Base-by-base conservation (phyloP, 2,113 vertebrate genomes). In the Phalacrocorax brasilianus region DNA sequence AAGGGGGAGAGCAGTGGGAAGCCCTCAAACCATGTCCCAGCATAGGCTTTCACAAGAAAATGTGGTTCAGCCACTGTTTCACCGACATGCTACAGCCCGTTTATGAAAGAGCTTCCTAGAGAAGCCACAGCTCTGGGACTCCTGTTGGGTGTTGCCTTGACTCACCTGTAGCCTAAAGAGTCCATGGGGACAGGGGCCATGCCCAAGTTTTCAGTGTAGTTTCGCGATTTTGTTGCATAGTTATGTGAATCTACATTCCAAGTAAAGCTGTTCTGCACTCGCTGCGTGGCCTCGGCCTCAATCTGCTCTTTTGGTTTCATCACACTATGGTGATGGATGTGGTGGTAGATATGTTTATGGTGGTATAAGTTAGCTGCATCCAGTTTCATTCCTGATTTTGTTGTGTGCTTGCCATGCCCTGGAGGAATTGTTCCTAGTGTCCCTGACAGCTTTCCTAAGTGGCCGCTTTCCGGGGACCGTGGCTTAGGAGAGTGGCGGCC, bases 311-410 rank as follows among this genome's bases (percentile, higher is more conserved):
- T 99, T 93, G 98, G 98, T 91, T 98, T 98, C 97, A 98, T 98
- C 33, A 96, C 65, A 8, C 93, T 79, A 30, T 98, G 76, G 65
- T 99, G 99, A 83, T 99, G 98, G 83, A 98, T 97, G 44, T 98
- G 97, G 97, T 99, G 99, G 95, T 99, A 99, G n/a, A 97, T 11
- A 2, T 99, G 98, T 93, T 99, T 99, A 95, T 99, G 99, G 96
- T 99, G 98, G 95, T 99, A 97, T 66, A 97, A 88, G 95, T 98
- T 98, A 40, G 97, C 79, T 8, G 90, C 53, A 30, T 99, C 99
- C 73, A 98, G 97, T 95, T 99, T 99, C 32, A 94, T 89, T 42
- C 98, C 97, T 8, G 97, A 97, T 96, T 99, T 99, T 67, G 97
- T 93, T 1, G 77, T 11, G 21, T 99, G 98, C 96, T 99, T 99